phyloP scores from a whole-genome alignment of 2,797 vertebrate genomes.

The Thunnus albacares region DNA sequence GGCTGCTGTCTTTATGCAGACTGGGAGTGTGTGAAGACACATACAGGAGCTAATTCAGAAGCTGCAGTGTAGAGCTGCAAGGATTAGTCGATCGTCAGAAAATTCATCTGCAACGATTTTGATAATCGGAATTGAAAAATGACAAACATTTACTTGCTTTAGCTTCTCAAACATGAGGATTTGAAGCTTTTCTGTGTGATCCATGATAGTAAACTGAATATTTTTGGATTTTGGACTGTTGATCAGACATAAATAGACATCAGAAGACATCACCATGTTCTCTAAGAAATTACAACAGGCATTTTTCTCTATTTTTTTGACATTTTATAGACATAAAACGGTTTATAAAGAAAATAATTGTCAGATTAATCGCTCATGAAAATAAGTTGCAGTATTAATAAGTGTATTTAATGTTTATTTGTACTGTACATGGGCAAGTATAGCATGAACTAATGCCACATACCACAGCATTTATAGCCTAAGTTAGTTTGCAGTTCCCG shows the following conservation, averaged over 20 bases:
- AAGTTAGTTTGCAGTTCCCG: neutral
- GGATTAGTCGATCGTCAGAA: neutral
- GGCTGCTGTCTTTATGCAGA: constrained; percentile 39
- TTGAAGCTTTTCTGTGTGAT: no score
- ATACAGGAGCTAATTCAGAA: constrained; percentile 37
- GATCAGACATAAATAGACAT: no score
- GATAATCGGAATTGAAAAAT: neutral
- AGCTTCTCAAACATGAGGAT: no score
- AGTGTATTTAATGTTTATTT: no score
- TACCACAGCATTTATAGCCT: neutral
- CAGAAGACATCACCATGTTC: no score
- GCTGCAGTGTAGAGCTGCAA: constrained; percentile 16
- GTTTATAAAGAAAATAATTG: neutral
- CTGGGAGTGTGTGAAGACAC: constrained; percentile 18
- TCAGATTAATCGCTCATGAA: neutral
- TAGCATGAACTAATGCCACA: neutral
- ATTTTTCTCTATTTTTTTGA: neutral
- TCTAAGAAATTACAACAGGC: no score
- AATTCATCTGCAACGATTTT: neutral
- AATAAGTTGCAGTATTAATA: neutral
- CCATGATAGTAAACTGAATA: no score
- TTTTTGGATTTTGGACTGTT: no score
- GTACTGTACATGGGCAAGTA: neutral
- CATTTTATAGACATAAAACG: neutral
- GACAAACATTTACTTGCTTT: no score